Evolutionary conservation across 1,140 invertebrate genomes (phyloP).

Genomic region (Neotoxoptera formosana): DNA sequence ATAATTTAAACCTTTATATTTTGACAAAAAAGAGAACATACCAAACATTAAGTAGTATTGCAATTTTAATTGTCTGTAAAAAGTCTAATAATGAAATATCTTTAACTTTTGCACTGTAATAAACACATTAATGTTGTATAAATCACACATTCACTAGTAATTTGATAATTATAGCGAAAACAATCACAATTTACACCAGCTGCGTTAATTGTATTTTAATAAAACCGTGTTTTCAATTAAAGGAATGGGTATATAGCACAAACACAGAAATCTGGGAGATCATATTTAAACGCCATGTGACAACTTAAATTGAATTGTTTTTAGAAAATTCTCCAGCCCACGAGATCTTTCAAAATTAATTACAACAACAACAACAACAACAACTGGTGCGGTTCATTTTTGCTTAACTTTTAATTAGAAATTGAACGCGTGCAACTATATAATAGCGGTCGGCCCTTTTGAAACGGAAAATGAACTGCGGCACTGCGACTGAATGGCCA

Average conservation of each 20-base stretch:
- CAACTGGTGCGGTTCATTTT: slow-evolving; percentile 33
- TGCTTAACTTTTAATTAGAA: slow-evolving; percentile 45
- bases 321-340: background rate
- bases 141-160: background rate
- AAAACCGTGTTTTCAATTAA: background rate
- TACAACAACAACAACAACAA: slow-evolving; percentile 42
- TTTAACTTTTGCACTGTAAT: background rate
- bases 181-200: background rate
- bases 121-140: background rate
- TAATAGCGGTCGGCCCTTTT: background rate
- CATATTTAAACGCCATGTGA: slow-evolving; percentile 18
- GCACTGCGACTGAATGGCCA: background rate
- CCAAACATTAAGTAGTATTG: background rate
- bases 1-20: slow-evolving; percentile 1
- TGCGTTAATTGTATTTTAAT: background rate
- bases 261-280: slow-evolving; percentile 1
- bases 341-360: slow-evolving; percentile 19
- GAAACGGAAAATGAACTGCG: slow-evolving; percentile 36
- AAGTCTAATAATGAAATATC: background rate
- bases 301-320: slow-evolving; percentile 48
- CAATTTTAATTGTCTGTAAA: background rate
- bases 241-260: background rate
- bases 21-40: background rate
- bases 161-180: background rate
- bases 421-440: slow-evolving; percentile 9